Evolutionary conservation across 2,888 invertebrate genomes (phyloP).

Genomic region (Netelia melanura): DNA sequence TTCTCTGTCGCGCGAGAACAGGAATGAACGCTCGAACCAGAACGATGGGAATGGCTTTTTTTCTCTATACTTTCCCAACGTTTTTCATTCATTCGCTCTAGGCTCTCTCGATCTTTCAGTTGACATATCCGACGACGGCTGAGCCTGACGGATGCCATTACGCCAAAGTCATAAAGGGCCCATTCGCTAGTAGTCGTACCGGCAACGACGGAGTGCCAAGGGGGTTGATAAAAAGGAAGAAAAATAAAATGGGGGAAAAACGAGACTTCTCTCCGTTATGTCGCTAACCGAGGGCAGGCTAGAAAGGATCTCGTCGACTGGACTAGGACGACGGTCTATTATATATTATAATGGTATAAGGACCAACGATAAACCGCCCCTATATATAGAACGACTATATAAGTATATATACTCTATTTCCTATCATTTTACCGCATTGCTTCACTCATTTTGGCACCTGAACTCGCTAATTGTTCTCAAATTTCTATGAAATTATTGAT

Average conservation of each 20-base stretch:
- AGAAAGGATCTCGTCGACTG: constrained; percentile 20
- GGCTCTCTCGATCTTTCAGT: not conserved
- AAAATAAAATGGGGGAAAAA: constrained; percentile 8
- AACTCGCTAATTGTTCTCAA: no score
- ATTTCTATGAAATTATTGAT: no score
- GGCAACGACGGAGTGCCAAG: constrained; percentile 27
- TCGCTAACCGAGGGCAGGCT: constrained; percentile 22
- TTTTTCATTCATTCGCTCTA: not conserved
- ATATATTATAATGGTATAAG: not conserved
- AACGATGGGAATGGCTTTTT: not conserved
- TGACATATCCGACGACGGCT: constrained; percentile 43
- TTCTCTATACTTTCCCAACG: constrained; percentile 1
- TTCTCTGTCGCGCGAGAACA: not conserved
- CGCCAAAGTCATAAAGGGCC: constrained; percentile 48
- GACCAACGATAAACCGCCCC: not conserved
- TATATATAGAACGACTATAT: not conserved
- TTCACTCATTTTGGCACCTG: no score
- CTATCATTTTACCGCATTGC: no score
- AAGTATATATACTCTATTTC: not conserved
- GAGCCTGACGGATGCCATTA: constrained; percentile 57
- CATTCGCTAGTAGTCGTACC: constrained; percentile 2
- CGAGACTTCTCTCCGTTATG: constrained; percentile 15
- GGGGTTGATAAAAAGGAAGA: constrained; percentile 6
- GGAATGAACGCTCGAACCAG: not conserved
- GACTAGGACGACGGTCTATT: not conserved